These are phyloP conservation scores for Antennarius maculatus DNA, from an alignment of 2,797 vertebrate genomes.

Conservation along the genomic window DNA sequence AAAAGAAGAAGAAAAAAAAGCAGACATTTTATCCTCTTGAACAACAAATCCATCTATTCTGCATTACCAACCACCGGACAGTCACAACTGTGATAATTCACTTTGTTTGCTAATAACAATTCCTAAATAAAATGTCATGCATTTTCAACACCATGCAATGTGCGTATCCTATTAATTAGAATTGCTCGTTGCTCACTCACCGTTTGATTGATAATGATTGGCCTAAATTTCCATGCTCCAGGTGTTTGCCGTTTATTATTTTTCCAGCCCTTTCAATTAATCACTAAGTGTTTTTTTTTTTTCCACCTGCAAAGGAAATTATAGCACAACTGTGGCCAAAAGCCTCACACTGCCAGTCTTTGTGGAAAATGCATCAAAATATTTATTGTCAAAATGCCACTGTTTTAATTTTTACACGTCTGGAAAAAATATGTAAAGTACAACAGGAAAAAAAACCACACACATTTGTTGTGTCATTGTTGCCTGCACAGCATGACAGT, in stretches of 20 bases:
- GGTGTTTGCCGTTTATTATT: constrained; percentile 82
- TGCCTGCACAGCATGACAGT: constrained; percentile 14
- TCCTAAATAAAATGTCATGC: constrained; percentile 54
- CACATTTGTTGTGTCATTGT: constrained; percentile 23
- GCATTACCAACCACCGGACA: constrained; percentile 42
- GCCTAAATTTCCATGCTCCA: constrained; percentile 77
- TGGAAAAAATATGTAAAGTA: constrained; percentile 6
- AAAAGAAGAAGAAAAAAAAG: not conserved
- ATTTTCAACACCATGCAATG: constrained; percentile 17
- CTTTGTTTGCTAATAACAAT: constrained; percentile 51
- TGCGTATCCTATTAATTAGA: constrained; percentile 48
- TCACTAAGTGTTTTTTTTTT: constrained; percentile 84
- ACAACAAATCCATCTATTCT: constrained; percentile 42
- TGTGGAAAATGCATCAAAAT: constrained; percentile 21
- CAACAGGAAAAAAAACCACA: not conserved
- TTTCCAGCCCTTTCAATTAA: constrained; percentile 79
- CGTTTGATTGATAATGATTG: constrained; percentile 83
- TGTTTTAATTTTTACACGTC: constrained; percentile 5
- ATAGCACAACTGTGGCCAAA: constrained; percentile 61
- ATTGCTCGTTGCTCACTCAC: constrained; percentile 60
- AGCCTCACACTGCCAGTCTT: constrained; percentile 36
- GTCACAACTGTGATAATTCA: constrained; percentile 48
- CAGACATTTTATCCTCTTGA: constrained; percentile 1
- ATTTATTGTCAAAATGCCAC: not conserved
- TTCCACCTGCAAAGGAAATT: constrained; percentile 79